A percentile compares a stretch with the other conserved stretches of the same genome.
Conservation (phyloP, 2,113 vertebrate species). For the Tyrannus savana region DNA sequence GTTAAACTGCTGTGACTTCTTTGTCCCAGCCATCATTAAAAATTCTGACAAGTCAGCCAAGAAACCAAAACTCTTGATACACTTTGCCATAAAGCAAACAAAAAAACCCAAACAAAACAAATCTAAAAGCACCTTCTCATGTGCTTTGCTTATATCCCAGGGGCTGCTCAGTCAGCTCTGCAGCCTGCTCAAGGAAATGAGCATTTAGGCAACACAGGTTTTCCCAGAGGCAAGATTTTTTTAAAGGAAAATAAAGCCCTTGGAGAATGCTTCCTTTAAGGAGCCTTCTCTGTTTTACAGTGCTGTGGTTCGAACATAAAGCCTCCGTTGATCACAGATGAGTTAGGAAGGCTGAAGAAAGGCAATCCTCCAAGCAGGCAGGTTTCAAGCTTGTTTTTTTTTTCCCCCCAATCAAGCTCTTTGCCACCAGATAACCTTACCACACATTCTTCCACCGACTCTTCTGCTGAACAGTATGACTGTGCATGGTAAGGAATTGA, state of each 20-base stretch:
- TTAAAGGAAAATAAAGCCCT: conserved; percentile 31
- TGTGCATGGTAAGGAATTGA: background rate
- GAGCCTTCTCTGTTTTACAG: background rate
- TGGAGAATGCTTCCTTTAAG: background rate
- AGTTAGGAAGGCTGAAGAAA: background rate
- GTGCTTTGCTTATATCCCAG: background rate
- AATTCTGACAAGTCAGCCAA: conserved; percentile 4
- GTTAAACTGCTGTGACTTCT: background rate
- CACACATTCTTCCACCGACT: background rate
- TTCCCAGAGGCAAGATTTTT: conserved; percentile 38
- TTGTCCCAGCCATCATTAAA: background rate
- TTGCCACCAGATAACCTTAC: background rate
- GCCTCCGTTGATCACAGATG: background rate
- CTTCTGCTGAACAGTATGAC: background rate
- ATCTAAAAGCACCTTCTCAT: conserved; percentile 41
- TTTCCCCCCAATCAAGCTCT: background rate
- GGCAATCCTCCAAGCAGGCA: background rate
- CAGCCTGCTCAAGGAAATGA: conserved; percentile 12
- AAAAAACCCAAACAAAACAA: background rate
- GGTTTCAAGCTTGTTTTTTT: background rate
- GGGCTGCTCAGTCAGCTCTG: background rate
- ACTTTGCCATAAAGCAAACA: conserved; percentile 24
- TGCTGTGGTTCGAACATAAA: background rate
- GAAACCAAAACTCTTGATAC: background rate
- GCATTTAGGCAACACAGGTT: conserved; percentile 29